Conservation (phyloP, 2,888 invertebrate genomes). For the Pemphredon lugubris region DNA sequence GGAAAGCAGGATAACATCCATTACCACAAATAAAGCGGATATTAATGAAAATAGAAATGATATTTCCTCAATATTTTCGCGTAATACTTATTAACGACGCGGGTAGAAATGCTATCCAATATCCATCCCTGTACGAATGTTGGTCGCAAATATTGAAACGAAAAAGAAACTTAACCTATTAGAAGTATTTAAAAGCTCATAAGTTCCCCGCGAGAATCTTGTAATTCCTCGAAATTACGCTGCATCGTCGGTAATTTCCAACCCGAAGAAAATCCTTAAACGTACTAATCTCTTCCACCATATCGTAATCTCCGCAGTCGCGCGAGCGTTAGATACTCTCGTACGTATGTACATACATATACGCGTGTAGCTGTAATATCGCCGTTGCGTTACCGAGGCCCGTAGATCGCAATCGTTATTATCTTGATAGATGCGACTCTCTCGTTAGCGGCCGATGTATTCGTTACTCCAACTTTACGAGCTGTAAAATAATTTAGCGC, state of each 20-base stretch:
- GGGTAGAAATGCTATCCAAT: no score
- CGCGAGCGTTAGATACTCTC: not conserved
- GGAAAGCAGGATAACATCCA: no score
- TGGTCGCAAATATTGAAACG: no score
- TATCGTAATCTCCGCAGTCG: constrained; percentile 8
- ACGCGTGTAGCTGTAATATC: not conserved
- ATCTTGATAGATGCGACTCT: constrained; percentile 64
- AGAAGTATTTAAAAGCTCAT: no score
- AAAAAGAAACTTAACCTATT: no score
- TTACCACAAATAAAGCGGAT: no score
- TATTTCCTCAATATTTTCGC: no score
- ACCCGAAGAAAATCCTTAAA: constrained; percentile 4
- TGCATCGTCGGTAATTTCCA: constrained; percentile 9
- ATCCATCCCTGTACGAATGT: no score
- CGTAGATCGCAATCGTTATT: constrained; percentile 65
- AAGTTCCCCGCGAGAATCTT: not conserved
- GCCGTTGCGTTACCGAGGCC: constrained; percentile 10
- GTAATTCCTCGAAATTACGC: constrained; percentile 9
- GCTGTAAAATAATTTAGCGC: constrained; percentile 62
- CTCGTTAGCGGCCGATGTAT: constrained; percentile 68
- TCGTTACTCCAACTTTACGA: constrained; percentile 66
- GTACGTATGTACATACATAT: no score
- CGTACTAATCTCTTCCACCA: constrained; percentile 22
- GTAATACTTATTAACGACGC: no score
- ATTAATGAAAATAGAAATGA: no score